Base-by-base conservation (phyloP, 2,113 vertebrate species). In the Ailurus styani region DNA sequence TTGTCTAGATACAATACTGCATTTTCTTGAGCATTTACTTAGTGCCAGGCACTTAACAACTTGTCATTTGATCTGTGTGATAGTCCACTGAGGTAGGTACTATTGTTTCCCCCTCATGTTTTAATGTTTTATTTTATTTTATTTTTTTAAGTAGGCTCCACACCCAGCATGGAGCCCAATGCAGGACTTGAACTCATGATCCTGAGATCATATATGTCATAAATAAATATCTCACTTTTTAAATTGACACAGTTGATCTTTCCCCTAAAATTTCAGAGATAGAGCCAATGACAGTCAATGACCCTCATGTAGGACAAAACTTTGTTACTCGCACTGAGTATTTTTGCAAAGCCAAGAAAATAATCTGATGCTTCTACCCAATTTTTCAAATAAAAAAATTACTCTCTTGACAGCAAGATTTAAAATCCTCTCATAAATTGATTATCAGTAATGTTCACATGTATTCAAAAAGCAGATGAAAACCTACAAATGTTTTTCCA, bases 141-240 rank as follows among this genome's bases (percentile, higher is more conserved):
- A 29, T 62, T 60, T 29, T 64, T 15, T 31, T 64, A 34, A 34
- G 14, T 64, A 31, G 29, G 6, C 31, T 64, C 62, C 62, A 64
- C 29, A 34, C 29, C 60, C 29, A 64, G 13, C 6, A 7, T 64
- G 62, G 29, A 64, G 62, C 14, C 62, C 62, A 64, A 34, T 15
- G 62, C 14, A 64, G 1, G 14, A 17, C 66, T 68, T 68, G 66
- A 68, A 68, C 62, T 68, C 66, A 68, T 68, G 34, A n/a, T n/a
- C 66, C 66, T 68, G 66, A n/a, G 64, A 66, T 18, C 64, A 87
- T n/a, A 37, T 66, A 50, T 42, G 62, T 94, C 45, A 83, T 72
- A 94, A 89, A 88, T 50, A 89, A 89, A 8, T 85, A 29, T 29
- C n/a, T 84, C 91, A 47, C 37, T 77, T 96, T 75, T 94, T 79